Percentiles rank a stretch among this genome's conserved stretches.
Conservation (phyloP, 2,888 invertebrate genomes). For the Phortica magna region DNA sequence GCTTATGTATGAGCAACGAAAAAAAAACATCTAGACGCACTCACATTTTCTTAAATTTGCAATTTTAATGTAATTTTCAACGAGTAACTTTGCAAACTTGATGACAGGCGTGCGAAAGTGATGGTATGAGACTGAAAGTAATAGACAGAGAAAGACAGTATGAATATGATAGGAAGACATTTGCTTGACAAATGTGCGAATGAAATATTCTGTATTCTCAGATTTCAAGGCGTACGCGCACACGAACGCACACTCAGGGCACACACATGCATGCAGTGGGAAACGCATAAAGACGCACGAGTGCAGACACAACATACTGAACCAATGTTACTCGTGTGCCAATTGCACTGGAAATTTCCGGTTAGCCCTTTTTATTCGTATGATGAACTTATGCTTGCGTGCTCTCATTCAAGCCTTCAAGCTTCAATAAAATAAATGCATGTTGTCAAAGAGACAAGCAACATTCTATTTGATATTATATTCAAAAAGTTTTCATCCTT, state of each 20-base stretch:
- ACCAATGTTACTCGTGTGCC: no score
- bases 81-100: slow-evolving; percentile 20
- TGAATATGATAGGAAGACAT: neutral
- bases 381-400: no score
- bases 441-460: no score
- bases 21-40: neutral
- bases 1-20: neutral
- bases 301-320: no score
- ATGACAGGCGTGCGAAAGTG: neutral
- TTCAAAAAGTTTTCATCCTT: no score
- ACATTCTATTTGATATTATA: no score
- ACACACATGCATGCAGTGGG: neutral
- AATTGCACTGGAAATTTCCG: no score
- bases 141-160: neutral
- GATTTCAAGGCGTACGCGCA: neutral
- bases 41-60: slow-evolving; percentile 32
- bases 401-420: no score
- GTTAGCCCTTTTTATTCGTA: no score
- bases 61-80: slow-evolving; percentile 37
- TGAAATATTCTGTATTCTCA: neutral
- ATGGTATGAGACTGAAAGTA: neutral
- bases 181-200: neutral
- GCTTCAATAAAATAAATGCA: no score
- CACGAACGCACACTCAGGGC: neutral
- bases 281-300: no score